Conservation (phyloP, 2,888 invertebrate species). For the Rhingia rostrata region DNA sequence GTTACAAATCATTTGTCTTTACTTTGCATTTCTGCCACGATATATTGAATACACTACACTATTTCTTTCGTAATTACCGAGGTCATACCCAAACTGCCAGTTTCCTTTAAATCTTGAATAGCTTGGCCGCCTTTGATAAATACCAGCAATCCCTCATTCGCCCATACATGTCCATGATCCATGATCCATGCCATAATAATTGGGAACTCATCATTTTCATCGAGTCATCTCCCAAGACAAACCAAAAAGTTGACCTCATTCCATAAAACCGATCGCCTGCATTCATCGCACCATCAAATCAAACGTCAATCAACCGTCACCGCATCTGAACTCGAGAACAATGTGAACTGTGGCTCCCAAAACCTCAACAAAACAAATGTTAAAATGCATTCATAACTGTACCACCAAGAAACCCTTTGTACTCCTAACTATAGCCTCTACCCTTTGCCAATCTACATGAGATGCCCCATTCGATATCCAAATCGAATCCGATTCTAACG, state of each 20-base stretch:
- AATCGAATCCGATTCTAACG: constrained; percentile 41
- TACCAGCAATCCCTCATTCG: not conserved
- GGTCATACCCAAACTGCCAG: no score
- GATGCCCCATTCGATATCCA: constrained; percentile 7
- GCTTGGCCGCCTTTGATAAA: constrained; percentile 1
- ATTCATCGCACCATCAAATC: constrained; percentile 50
- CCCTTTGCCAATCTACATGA: constrained; percentile 18
- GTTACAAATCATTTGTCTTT: no score
- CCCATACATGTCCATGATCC: not conserved
- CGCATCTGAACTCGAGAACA: constrained; percentile 49
- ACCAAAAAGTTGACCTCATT: constrained; percentile 37
- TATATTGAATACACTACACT: no score
- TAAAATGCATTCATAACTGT: constrained; percentile 54
- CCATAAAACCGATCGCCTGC: constrained; percentile 2
- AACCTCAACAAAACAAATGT: constrained; percentile 16
- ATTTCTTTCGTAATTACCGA: no score
- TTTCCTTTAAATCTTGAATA: not conserved
- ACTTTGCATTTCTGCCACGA: no score
- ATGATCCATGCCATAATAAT: constrained; percentile 2
- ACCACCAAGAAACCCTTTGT: constrained; percentile 48
- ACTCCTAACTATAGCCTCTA: not conserved
- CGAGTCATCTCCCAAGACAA: not conserved
- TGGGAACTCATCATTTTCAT: constrained; percentile 27
- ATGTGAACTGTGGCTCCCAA: constrained; percentile 34
- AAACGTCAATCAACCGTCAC: constrained; percentile 69